These are phyloP conservation scores for Dorcus parallelipipedus DNA, from an alignment of 2,888 invertebrate species.

Conservation along the genomic window DNA sequence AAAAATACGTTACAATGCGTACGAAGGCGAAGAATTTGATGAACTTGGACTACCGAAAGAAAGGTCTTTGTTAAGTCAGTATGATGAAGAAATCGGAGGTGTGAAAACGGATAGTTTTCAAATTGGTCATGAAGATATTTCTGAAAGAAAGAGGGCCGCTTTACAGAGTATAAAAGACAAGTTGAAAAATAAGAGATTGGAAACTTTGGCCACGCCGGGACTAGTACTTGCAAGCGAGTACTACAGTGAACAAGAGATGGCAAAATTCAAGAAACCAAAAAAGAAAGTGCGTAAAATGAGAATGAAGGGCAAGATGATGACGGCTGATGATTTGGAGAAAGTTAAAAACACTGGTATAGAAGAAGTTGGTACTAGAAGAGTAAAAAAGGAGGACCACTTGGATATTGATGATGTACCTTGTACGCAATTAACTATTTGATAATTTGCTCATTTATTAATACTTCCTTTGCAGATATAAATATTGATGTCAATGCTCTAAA, in stretches of 20 bases:
- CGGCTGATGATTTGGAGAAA: conserved; percentile 65
- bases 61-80: conserved; percentile 78
- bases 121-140: conserved; percentile 65
- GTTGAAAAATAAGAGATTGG: conserved; percentile 65
- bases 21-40: conserved; percentile 74
- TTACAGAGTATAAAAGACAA: conserved; percentile 56
- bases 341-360: conserved; percentile 24
- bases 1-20: conserved; percentile 81
- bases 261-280: conserved; percentile 87
- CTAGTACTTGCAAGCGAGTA: conserved; percentile 82
- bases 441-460: conserved; percentile 10
- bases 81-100: conserved; percentile 90
- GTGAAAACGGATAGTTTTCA: conserved; percentile 67
- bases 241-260: conserved; percentile 78
- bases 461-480: conserved; percentile 9
- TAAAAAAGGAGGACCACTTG: conserved; percentile 51
- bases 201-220: conserved; percentile 67
- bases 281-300: conserved; percentile 71
- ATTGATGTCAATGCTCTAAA: conserved; percentile 47
- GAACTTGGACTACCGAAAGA: conserved; percentile 62
- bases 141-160: conserved; percentile 53
- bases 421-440: conserved; percentile 32
- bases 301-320: conserved; percentile 58
- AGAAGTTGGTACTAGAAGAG: conserved; percentile 39
- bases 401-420: conserved; percentile 65